These are phyloP conservation scores for Tethea ocularis DNA, from an alignment of 2,888 invertebrate species.

Conservation along the genomic window DNA sequence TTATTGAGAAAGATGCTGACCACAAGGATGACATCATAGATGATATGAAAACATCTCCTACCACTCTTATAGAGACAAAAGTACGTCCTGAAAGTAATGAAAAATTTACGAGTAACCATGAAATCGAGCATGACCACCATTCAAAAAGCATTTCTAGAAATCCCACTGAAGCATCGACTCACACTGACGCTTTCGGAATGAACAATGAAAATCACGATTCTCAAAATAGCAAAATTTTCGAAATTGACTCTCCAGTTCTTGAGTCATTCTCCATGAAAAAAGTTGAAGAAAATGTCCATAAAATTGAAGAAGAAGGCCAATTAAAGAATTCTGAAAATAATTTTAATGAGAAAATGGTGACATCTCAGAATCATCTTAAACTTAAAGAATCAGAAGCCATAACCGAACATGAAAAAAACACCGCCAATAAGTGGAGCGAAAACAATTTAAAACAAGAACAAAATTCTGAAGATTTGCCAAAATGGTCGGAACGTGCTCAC, in stretches of 20 bases:
- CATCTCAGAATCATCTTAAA: neutral
- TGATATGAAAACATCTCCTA: constrained; percentile 1
- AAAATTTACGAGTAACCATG: neutral
- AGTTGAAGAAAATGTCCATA: constrained; percentile 9
- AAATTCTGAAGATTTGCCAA: constrained; percentile 10
- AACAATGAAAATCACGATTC: neutral
- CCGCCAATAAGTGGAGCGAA: neutral
- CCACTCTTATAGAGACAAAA: neutral
- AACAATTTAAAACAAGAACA: constrained; percentile 13
- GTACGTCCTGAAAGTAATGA: neutral
- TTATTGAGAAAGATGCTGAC: neutral
- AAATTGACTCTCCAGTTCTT: neutral
- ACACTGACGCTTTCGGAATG: neutral
- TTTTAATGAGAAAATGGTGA: neutral
- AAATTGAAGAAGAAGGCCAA: neutral
- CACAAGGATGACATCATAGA: neutral
- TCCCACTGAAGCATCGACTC: neutral
- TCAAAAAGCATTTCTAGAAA: neutral
- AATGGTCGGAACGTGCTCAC: constrained; percentile 11
- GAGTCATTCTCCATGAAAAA: constrained; percentile 7
- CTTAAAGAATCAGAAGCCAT: constrained; percentile 2
- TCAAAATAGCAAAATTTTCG: neutral
- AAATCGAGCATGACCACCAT: neutral
- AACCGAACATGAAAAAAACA: neutral
- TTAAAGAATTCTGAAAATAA: neutral